Percentiles rank a stretch among this genome's conserved stretches.
These are phyloP conservation scores for Cettia cetti DNA, from an alignment of 2,113 vertebrate genomes.

Conservation along the genomic window DNA sequence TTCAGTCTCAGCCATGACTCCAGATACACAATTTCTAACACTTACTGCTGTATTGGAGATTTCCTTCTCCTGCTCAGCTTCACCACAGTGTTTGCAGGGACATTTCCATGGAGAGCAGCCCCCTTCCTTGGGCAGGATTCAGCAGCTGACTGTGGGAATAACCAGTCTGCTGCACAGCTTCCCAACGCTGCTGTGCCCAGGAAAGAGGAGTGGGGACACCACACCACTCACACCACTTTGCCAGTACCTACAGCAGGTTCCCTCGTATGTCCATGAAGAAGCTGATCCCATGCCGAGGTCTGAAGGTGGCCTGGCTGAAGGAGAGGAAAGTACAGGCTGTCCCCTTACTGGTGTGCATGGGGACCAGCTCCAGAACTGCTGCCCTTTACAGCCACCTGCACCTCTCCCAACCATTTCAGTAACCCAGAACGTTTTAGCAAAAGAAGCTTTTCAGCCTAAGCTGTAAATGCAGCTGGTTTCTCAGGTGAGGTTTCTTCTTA, in stretches of 20 bases:
- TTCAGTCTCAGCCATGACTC: background rate
- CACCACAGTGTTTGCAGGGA: background rate
- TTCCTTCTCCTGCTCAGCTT: background rate
- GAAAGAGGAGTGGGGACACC: background rate
- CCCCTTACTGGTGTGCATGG: rapidly evolving
- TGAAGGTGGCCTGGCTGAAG: background rate
- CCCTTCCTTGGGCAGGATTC: background rate
- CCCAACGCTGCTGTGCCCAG: background rate
- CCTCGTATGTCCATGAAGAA: background rate
- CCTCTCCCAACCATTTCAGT: background rate
- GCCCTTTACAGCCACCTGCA: background rate
- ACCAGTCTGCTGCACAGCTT: rapidly evolving
- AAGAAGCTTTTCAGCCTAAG: background rate
- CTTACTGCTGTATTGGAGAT: background rate
- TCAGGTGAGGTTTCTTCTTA: background rate
- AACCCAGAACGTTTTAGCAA: background rate
- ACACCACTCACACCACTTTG: background rate
- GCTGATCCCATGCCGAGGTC: background rate
- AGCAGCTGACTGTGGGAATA: background rate
- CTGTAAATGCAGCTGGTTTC: background rate
- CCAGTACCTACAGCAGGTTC: background rate
- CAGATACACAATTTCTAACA: background rate
- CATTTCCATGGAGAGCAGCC: background rate
- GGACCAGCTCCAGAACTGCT: background rate
- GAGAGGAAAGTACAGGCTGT: background rate